Base-by-base conservation (phyloP, 53 echinoderm and acorn worm species). In the Patiria pectinifera region DNA sequence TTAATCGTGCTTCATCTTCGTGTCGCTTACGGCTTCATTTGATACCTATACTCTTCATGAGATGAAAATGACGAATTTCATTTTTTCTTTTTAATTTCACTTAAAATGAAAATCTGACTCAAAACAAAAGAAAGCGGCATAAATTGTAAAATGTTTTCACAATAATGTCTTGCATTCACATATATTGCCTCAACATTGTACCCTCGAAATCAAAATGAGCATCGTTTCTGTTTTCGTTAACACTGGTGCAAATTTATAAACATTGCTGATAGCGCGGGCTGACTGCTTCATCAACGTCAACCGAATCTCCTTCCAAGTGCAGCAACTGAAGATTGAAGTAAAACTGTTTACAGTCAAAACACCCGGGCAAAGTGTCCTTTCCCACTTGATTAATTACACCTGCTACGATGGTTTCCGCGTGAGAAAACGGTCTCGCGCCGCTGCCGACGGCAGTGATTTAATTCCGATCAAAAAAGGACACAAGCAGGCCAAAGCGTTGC, bases 381-480 rank as follows among this genome's bases (percentile, higher is more conserved):
- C 43, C 45, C 4, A 2, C 11, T 45, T 78, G 78, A 88, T 88
- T 61, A 44, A 88, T 45, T 35, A 58, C 76, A 53, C 11, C 53
- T 53, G 74, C 45, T 19, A 35, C n/a, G 14, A 14, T 69, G 3
- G 2, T 24, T 48, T 21, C 71, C 45, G 69, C 14, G 49, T 18
- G 46, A 19, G 43, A 45, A 35, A 76, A 59, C 77, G 45, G 43
- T 61, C 58, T 43, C 43, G 18, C 88, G 61, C 43, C 23, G 58
- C 82, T 45, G 61, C 77, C 77, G 45, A 18, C 21, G 88, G 60
- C 45, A 35, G 21, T 21, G 61, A 88, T 78, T 53, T 60, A 77
- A 88, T 78, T 62, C 75, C 21, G 78, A 78, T 78, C 6, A 53
- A 53, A 88, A 88, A 78, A 66, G 59, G 76, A 88, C 88, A 62